Percentiles rank a stretch among this genome's conserved stretches.
phyloP scores from a whole-genome alignment of 2,113 vertebrate species.

The Andinoacara biseriatus region DNA sequence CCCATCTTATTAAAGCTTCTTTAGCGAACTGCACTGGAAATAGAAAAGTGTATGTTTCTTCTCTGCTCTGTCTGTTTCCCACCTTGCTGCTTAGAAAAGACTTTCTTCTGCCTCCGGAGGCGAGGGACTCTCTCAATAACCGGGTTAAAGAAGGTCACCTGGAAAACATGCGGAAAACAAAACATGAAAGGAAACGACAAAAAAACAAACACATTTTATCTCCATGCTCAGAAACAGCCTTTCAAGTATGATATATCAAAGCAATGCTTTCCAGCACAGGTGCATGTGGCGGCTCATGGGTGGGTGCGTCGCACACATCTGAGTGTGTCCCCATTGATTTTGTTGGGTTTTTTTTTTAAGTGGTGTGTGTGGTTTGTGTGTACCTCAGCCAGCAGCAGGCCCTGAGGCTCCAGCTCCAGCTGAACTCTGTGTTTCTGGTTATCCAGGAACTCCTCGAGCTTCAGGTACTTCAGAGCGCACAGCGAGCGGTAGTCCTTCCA shows the following conservation, averaged over 20 bases:
- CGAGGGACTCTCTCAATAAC: slow-evolving; percentile 89
- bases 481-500: slow-evolving; percentile 89
- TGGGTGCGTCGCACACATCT: not conserved
- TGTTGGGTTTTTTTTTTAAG: not conserved
- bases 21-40: not conserved
- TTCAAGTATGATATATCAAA: slow-evolving; percentile 51
- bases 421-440: slow-evolving; percentile 89
- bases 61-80: slow-evolving; percentile 15
- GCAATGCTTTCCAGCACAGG: slow-evolving; percentile 33
- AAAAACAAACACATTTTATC: slow-evolving; percentile 4
- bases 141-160: slow-evolving; percentile 92
- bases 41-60: not conserved
- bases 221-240: not conserved
- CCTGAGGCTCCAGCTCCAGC: slow-evolving; percentile 90
- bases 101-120: slow-evolving; percentile 89
- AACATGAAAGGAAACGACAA: not conserved
- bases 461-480: slow-evolving; percentile 91
- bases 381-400: slow-evolving; percentile 89
- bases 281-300: slow-evolving; percentile 41
- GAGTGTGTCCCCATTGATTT: not conserved
- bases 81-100: slow-evolving; percentile 94
- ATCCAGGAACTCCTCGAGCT: slow-evolving; percentile 92
- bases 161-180: slow-evolving; percentile 41
- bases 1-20: not conserved
- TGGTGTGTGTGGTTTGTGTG: not conserved